phyloP scores from a whole-genome alignment of 2,888 invertebrate genomes.

The Scaptomyza reducta region DNA sequence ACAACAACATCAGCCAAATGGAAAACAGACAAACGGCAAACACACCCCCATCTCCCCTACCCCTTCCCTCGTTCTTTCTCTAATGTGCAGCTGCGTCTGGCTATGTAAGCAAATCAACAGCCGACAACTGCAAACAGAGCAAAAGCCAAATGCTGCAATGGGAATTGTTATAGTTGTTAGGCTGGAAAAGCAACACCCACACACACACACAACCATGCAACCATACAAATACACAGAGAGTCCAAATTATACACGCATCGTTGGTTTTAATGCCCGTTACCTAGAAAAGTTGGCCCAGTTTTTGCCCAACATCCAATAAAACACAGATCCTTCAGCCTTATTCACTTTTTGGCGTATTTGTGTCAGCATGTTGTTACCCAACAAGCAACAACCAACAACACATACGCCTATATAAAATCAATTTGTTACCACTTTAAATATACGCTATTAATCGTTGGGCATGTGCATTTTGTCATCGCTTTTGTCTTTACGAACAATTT shows the following conservation, averaged over 20 bases:
- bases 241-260: slow-evolving; percentile 59
- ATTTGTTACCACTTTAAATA: slow-evolving; percentile 31
- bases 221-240: slow-evolving; percentile 2
- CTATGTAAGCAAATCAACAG: slow-evolving; percentile 70
- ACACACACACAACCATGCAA: slow-evolving; percentile 6
- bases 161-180: slow-evolving; percentile 55
- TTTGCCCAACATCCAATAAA: slow-evolving; percentile 1
- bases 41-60: background rate
- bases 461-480: background rate
- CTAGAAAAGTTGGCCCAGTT: slow-evolving; percentile 55
- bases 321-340: slow-evolving; percentile 42
- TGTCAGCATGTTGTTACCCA: slow-evolving; percentile 32
- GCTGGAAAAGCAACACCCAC: slow-evolving; percentile 28
- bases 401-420: slow-evolving; percentile 36
- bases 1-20: slow-evolving; percentile 20
- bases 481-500: background rate
- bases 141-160: slow-evolving; percentile 68
- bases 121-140: slow-evolving; percentile 59
- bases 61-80: slow-evolving; percentile 1
- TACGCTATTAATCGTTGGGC: background rate
- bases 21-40: slow-evolving; percentile 31
- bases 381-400: background rate
- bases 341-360: slow-evolving; percentile 51
- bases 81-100: slow-evolving; percentile 67
- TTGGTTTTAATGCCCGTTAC: slow-evolving; percentile 65